Base-by-base conservation (phyloP, 2,888 invertebrate species). In the Panopea generosa region DNA sequence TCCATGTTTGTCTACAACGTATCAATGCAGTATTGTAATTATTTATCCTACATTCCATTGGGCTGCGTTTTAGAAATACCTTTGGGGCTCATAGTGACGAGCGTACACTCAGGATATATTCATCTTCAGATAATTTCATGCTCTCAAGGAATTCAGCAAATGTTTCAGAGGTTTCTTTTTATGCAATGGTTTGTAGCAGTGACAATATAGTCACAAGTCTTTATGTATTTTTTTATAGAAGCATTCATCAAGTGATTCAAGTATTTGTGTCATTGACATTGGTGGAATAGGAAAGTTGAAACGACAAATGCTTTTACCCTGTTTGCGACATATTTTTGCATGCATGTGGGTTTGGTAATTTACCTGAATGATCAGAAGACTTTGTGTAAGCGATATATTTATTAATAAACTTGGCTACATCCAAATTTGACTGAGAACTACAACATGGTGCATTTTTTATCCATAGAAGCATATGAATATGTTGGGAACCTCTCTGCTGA, bases 1-100 rank as follows among this genome's bases (percentile, higher is more conserved):
- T 82, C 80, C 75, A 80, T 70, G 62, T 76, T 72, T 9, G n/a
- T n/a, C n/a, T n/a, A n/a, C n/a, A n/a, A n/a, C n/a, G n/a, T n/a
- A 79, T 24, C 16, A 84, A 55, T n/a, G 50, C 14, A 18, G 20
- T 45, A 24, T 72, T 84, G 50, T 82, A 82, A 24, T 57, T 59
- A 45, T 79, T 82, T 11, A 84, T 61, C 33, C 78, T 69, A 14
- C 57, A 40, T 45, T 82, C 70, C 0, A n/a, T 14, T 2, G n/a
- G n/a, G n/a, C n/a, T n/a, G n/a, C 40, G 40, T 40, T 40, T 40
- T 16, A 40, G 40, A 16, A 40, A 60, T 16, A 45, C 45, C 26
- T 16, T 43, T 43, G 45, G n/a, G 16, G n/a, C n/a, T 24, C 16
- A 24, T 47, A 60, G 26, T 24, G 45, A 47, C n/a, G 45, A 60